A percentile compares a stretch with the other conserved stretches of the same genome.
phyloP scores from a whole-genome alignment of 2,797 vertebrate genomes.

The Rhinichthys osculus region DNA sequence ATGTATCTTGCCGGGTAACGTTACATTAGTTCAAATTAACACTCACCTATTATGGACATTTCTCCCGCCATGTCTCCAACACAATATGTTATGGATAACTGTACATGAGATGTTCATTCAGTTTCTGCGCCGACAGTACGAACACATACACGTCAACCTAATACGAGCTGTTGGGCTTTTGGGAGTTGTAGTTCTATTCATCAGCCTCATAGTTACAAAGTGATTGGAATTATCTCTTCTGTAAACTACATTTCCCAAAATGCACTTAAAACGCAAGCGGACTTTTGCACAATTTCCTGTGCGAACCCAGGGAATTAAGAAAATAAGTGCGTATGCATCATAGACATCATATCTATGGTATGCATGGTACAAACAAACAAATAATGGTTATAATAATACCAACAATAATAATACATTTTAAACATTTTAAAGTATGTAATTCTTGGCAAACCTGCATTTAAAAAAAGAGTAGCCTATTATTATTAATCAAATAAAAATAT shows the following conservation, averaged over 20 bases:
- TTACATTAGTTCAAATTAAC: not conserved
- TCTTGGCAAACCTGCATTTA: not conserved
- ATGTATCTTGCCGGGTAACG: not conserved
- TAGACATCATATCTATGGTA: no score
- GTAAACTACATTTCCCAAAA: slow-evolving; percentile 10
- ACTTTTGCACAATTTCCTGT: slow-evolving; percentile 1
- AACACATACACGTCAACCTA: slow-evolving; percentile 76
- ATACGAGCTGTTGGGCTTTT: not conserved
- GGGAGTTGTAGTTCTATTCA: slow-evolving; percentile 74
- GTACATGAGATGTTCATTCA: slow-evolving; percentile 20
- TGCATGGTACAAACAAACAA: no score
- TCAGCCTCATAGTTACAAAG: not conserved
- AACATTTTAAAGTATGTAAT: not conserved
- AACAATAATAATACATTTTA: not conserved
- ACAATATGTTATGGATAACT: not conserved
- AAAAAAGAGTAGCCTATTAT: not conserved
- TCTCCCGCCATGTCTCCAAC: slow-evolving; percentile 76
- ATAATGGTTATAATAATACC: not conserved
- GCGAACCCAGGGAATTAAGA: no score
- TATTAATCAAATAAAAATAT: not conserved
- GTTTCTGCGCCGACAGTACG: slow-evolving; percentile 15
- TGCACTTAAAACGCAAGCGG: not conserved
- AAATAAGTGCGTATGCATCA: not conserved
- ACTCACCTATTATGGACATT: slow-evolving; percentile 81
- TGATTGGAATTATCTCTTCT: no score